Conservation (phyloP, 1,140 invertebrate genomes). For the Plodia interpunctella region DNA sequence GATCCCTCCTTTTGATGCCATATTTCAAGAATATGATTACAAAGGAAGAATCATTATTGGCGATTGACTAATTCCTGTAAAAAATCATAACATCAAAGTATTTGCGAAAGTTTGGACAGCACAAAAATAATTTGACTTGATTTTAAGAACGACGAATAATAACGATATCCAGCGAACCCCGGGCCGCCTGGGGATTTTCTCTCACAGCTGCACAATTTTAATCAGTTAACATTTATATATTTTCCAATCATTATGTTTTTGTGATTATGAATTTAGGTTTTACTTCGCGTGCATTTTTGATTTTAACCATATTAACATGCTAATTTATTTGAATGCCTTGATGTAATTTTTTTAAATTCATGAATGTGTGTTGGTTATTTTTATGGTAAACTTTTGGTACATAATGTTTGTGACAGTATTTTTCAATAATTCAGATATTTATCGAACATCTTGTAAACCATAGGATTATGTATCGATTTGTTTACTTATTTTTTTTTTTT, state of each 20-base stretch:
- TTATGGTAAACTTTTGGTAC: constrained; percentile 31
- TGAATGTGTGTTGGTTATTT: constrained; percentile 23
- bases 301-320: constrained; percentile 73
- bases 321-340: constrained; percentile 59
- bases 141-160: constrained; percentile 50
- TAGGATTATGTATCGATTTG: constrained; percentile 54
- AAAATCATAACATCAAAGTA: constrained; percentile 36
- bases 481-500: constrained; percentile 37
- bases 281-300: constrained; percentile 63
- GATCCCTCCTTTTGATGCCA: constrained; percentile 53
- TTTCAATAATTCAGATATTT: constrained; percentile 15
- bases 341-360: constrained; percentile 31
- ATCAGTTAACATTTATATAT: constrained; percentile 51
- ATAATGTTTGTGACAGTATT: constrained; percentile 35
- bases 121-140: constrained; percentile 37
- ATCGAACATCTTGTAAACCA: constrained; percentile 23
- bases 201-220: constrained; percentile 37
- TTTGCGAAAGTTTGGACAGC: constrained; percentile 38
- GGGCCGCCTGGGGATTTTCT: constrained; percentile 6
- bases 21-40: constrained; percentile 66
- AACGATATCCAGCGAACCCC: not conserved
- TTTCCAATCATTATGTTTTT: constrained; percentile 39
- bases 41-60: constrained; percentile 42
- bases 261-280: constrained; percentile 44
- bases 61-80: constrained; percentile 26